Conservation (phyloP, 23 tunicate species). For the Clavelina lepadiformis region DNA sequence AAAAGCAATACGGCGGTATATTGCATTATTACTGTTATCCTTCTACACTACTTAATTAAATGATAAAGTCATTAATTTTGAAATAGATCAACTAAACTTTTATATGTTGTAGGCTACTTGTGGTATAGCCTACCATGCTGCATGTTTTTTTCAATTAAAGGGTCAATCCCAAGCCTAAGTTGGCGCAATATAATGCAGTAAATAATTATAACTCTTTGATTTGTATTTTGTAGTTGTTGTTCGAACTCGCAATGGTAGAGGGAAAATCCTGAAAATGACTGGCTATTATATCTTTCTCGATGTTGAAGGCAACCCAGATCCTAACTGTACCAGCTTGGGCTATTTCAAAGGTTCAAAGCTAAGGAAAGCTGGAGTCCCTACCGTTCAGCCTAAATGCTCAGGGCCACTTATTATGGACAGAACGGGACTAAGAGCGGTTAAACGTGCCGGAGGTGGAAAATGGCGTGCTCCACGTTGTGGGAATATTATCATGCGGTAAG, state of each 20-base stretch:
- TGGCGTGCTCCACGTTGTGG: constrained; percentile 33
- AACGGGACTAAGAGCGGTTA: background rate
- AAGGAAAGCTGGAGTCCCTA: background rate
- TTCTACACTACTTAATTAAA: background rate
- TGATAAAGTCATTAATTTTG: too few species aligned
- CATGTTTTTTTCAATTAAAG: too few species aligned
- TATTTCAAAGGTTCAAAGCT: background rate
- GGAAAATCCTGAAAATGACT: too few species aligned
- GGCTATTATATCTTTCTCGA: constrained; percentile 9
- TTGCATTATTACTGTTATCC: background rate
- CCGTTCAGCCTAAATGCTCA: background rate
- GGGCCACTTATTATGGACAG: constrained; percentile 2
- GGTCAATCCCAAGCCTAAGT: too few species aligned
- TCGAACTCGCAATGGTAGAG: too few species aligned
- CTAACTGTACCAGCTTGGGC: background rate
- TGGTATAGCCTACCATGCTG: too few species aligned
- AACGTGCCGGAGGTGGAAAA: background rate
- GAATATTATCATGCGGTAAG: constrained; percentile 11
- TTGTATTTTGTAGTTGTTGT: too few species aligned
- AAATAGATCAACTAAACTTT: too few species aligned
- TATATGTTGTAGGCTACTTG: too few species aligned
- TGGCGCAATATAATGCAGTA: too few species aligned
- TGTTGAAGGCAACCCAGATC: background rate
- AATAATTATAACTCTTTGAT: too few species aligned
- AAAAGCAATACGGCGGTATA: constrained; percentile 7